Conservation (phyloP, 2,888 invertebrate genomes). For the Drosophila trichaetosa region DNA sequence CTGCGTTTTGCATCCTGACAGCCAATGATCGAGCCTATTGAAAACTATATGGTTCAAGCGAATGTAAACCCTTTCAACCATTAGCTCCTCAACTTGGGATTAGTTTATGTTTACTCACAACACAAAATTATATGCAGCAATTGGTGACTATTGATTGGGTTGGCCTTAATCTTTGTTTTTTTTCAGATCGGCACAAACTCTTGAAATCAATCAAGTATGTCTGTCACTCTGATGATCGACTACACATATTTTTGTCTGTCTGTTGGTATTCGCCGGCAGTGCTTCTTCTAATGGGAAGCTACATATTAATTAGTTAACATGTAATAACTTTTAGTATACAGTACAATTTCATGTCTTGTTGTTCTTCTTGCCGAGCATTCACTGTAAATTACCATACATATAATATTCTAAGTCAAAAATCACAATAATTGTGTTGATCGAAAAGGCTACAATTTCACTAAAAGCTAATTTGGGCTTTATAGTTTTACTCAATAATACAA, state of each 20-base stretch:
- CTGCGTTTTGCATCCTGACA: not conserved
- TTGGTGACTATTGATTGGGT: not conserved
- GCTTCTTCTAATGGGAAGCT: not conserved
- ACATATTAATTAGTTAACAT: not conserved
- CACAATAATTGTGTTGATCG: not conserved
- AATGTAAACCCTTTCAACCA: not conserved
- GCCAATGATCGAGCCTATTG: constrained; percentile 15
- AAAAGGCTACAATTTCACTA: not conserved
- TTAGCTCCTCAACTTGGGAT: not conserved
- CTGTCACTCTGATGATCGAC: not conserved
- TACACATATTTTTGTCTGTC: not conserved
- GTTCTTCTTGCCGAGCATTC: not conserved
- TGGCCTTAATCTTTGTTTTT: not conserved
- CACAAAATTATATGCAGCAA: not conserved
- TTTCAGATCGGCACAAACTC: not conserved
- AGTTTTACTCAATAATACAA: not conserved
- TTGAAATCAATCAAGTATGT: not conserved
- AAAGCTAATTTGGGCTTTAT: not conserved
- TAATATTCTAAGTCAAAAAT: not conserved
- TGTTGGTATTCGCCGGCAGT: not conserved
- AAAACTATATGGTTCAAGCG: not conserved
- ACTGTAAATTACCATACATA: not conserved
- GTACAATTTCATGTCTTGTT: not conserved
- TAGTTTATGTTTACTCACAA: not conserved
- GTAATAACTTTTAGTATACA: not conserved